These are phyloP conservation scores for Apodemia duryi DNA, from an alignment of 2,888 invertebrate species.

Conservation along the genomic window DNA sequence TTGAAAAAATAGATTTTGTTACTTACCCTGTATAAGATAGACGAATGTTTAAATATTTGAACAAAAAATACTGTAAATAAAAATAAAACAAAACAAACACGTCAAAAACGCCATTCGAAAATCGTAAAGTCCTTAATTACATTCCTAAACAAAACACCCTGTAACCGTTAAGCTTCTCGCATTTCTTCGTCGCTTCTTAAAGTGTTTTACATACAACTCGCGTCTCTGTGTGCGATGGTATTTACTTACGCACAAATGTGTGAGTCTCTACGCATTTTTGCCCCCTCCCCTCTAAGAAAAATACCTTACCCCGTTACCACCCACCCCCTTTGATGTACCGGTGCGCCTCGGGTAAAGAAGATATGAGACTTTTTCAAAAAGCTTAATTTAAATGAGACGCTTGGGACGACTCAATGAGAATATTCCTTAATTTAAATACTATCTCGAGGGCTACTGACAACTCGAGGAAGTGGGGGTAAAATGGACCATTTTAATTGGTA, in stretches of 20 bases:
- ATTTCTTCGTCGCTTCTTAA: conserved; percentile 79
- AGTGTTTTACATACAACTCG: conserved; percentile 76
- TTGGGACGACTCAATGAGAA: conserved; percentile 70
- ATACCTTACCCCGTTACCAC: conserved; percentile 59
- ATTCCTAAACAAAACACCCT: conserved; percentile 46
- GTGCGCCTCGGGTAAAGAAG: conserved; percentile 73
- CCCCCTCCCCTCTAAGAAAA: conserved; percentile 48
- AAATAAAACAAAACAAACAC: conserved; percentile 10
- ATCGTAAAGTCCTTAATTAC: conserved; percentile 17
- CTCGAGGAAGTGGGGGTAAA: conserved; percentile 44
- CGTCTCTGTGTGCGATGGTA: conserved; percentile 65
- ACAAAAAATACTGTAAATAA: background rate
- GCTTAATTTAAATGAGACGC: conserved; percentile 78
- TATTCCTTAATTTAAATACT: conserved; percentile 77
- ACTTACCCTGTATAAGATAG: background rate
- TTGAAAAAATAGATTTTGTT: conserved; percentile 3
- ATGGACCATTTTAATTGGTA: conserved; percentile 70
- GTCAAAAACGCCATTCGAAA: conserved; percentile 10
- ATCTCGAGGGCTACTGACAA: conserved; percentile 55
- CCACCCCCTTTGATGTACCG: conserved; percentile 70
- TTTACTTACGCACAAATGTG: conserved; percentile 74
- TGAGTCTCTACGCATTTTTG: conserved; percentile 76
- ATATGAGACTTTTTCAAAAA: conserved; percentile 79
- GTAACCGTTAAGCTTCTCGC: conserved; percentile 73
- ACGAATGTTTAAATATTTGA: background rate